Base-by-base conservation (phyloP, 2,113 vertebrate genomes). In the Axis porcinus region DNA sequence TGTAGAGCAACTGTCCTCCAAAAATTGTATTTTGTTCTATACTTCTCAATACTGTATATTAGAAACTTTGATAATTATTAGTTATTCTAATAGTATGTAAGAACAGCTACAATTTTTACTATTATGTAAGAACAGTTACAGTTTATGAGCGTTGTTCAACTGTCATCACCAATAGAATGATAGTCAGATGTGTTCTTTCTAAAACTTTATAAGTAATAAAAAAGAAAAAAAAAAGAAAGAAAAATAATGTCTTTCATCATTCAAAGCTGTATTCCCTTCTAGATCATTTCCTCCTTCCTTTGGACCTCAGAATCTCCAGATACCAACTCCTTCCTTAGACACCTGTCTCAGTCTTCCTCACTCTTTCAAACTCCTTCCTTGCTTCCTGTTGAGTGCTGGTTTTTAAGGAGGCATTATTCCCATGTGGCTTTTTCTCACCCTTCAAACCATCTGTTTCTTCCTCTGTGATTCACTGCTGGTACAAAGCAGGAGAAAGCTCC, bases 401-500 rank as follows among this genome's bases (percentile, higher is more conserved):
- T 19, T 89, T 94, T 74, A 85, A 82, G 97, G 52, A 90, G 96
- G 92, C 15, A 52, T 45, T 76, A 33, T 6, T 98, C 45, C 40
- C 94, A 86, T 60, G 10, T 33, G 92, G 45, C 45, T 82, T 91
- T 54, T 84, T 96, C 36, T 95, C 92, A 96, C 33, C 76, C 81
- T 97, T 97, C 78, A 79, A 28, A 82, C 40, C 45, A 91, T 89
- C 67, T 88, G 90, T 70, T 91, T 91, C 83, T 91, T 96, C 83
- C 89, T 84, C 23, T 83, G 60, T 91, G 47, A 21, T 1, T 94
- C 85, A 94, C 74, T 70, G 83, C 74, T 94, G 91, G 79, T 28
- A 67, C 8, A 55, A 50, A 96, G 91, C 45, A 15, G 62, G 1
- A 86, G 64, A 91, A 45, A 95, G 86, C 62, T 96, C 40, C 30